Evolutionary conservation across 2,113 vertebrate genomes (phyloP), one percentile per base, ranked within the genome.

Genomic region (Malurus elegans): DNA sequence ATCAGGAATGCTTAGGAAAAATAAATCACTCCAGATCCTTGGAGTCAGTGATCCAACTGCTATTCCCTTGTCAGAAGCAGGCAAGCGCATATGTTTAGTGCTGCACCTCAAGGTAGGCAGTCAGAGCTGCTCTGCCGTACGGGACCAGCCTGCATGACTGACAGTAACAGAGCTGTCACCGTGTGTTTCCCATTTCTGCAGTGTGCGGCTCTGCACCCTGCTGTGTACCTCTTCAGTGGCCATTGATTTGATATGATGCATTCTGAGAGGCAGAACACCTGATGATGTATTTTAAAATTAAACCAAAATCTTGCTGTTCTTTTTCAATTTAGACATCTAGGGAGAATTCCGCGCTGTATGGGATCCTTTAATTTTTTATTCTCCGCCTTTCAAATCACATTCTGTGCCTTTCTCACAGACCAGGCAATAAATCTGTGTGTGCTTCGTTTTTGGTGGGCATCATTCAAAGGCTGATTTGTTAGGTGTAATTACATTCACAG

Each of bases 401-500:
- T 94, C 93, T 71, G 88, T 80, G 85, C 51, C 60, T 94, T 96
- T 94, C 88, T 92, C 95, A 92, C 60, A 84, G 65, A 86, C 51
- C 65, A 74, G 90, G 92, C 94, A 95, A 97, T 96, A 97, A 94
- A 96, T 97, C 85, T 93, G 82, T 90, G 91, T 91, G 94, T 64
- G 81, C 93, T 94, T 88, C 86, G 61, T 69, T 96, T 97, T 94
- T 96, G 94, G 94, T 96, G 93, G 92, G 92, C 92, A 95, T 96
- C 90, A 88, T 93, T 96, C 95, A 93, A 96, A 96, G 93, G 92
- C 95, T 96, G 95, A 92, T 96, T 97, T 96, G 95, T 96, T 96
- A 96, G 93, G 82, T 96, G 95, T 76, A 96, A 97, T 96, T 96
- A 95, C 88, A 96, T 96, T 97, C 95, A 96, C 82, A 94, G 96